Evolutionary conservation across 2,888 invertebrate species (phyloP), one percentile per base, ranked within the genome.

Genomic region (Sacculina carcini): DNA sequence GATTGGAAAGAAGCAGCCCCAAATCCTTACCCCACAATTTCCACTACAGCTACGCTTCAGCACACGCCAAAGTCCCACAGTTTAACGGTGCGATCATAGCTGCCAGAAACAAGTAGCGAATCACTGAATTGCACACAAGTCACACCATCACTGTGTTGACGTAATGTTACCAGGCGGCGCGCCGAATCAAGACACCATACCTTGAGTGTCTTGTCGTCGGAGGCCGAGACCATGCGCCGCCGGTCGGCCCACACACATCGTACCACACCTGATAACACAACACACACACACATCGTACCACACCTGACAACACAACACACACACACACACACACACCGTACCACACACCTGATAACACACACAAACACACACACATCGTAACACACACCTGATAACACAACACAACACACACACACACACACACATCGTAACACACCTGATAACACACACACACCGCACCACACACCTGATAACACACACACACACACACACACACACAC

Each of bases 61-160:
- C 62, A 62, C 7, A 61, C 60, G 50, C 60, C 59, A 53, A 70
- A 70, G 56, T 70, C 70, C 70, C 70, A 71, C 48, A 70, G 60
- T 58, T 68, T 69, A 42, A 70, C 70, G 12, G 68, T 69, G 55
- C 68, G 67, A 58, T 70, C 70, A 52, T 69, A 70, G 3, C 69
- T 70, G 2, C 70, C 70, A 21, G 69, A 70, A 29, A 71, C 69
- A 46, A 70, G 69, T 53, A 67, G 63, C 54, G 65, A 64, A 59
- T 70, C 70, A 58, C 68, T 69, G 59, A 71, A 70, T 58, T 69
- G 68, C n/a, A 70, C 61, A 60, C 70, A 70, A 1, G 70, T 70
- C 21, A 70, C 69, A 12, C 70, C 70, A 56, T 71, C 70, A 19
- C 67, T 65, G 59, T 71, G 70, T 57, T 68, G 67, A 28, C 65